phyloP scores from a whole-genome alignment of 2,888 invertebrate genomes.

The Parnassius apollo region DNA sequence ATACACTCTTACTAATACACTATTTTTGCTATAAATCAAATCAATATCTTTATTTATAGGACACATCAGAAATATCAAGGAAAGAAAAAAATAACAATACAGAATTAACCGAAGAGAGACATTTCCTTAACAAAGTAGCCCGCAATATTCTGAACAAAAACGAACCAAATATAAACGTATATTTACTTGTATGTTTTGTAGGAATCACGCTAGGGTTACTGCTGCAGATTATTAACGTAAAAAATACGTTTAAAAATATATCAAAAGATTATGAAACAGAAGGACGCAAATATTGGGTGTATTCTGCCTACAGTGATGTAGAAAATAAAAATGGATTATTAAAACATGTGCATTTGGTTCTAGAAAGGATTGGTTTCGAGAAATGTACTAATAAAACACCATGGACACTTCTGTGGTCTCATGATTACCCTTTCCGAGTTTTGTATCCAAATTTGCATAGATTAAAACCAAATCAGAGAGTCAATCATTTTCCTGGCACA shows the following conservation, averaged over 20 bases:
- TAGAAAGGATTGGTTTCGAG: constrained; percentile 88
- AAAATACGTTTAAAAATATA: constrained; percentile 23
- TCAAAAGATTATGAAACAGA: constrained; percentile 32
- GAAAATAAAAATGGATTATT: constrained; percentile 84
- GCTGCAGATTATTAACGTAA: constrained; percentile 32
- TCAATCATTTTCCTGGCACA: constrained; percentile 97
- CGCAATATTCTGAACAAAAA: constrained; percentile 32
- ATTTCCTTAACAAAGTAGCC: constrained; percentile 12
- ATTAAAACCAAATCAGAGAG: constrained; percentile 86
- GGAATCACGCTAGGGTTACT: constrained; percentile 48
- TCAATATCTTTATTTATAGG: constrained; percentile 31
- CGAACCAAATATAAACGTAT: constrained; percentile 47
- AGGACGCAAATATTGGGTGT: constrained; percentile 79
- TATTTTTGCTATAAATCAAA: background rate
- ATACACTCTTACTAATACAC: no score
- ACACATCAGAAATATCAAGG: constrained; percentile 11
- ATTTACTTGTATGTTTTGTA: constrained; percentile 58
- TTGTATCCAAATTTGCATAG: constrained; percentile 76
- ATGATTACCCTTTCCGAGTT: constrained; percentile 92
- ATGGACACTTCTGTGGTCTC: constrained; percentile 96
- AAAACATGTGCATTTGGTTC: constrained; percentile 89
- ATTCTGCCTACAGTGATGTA: constrained; percentile 75
- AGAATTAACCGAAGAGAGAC: constrained; percentile 6
- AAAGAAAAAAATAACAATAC: constrained; percentile 10
- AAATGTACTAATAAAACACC: constrained; percentile 77